These are phyloP conservation scores for Gnathonemus echidnorhynchus DNA, from an alignment of 2,113 vertebrate species.

Conservation along the genomic window DNA sequence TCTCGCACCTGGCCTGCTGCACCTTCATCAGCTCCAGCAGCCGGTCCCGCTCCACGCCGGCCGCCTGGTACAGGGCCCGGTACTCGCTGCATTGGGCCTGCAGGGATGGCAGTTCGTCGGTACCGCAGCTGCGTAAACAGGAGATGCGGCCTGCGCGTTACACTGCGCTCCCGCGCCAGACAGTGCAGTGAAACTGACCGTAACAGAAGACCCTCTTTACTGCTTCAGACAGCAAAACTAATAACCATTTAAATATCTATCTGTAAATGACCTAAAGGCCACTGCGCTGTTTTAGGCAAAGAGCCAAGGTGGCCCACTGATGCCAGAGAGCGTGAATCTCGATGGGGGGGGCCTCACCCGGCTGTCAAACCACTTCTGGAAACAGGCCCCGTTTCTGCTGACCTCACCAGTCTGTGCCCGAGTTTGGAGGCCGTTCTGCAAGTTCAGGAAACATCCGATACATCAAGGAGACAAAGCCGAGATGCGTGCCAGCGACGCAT, in stretches of 20 bases:
- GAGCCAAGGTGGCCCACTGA: background rate
- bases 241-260: background rate
- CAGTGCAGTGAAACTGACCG: background rate
- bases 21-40: slow-evolving; percentile 62
- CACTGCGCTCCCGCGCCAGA: background rate
- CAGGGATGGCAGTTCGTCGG: slow-evolving; percentile 40
- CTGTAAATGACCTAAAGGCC: background rate
- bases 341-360: slow-evolving; percentile 37
- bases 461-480: background rate
- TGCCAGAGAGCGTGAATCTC: background rate
- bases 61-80: slow-evolving; percentile 58
- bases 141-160: background rate
- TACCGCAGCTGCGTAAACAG: slow-evolving; percentile 29
- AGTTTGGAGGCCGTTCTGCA: slow-evolving; percentile 61
- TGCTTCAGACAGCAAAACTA: background rate
- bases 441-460: background rate
- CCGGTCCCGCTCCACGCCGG: slow-evolving; percentile 60
- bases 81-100: slow-evolving; percentile 56
- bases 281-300: background rate
- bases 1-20: slow-evolving; percentile 66
- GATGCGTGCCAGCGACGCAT: background rate
- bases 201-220: background rate
- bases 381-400: slow-evolving; percentile 43
- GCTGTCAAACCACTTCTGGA: slow-evolving; percentile 28
- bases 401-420: slow-evolving; percentile 70